Evolutionary conservation across 2,888 invertebrate species (phyloP), one percentile per base, ranked within the genome.

Genomic region (Latrodectus elegans): DNA sequence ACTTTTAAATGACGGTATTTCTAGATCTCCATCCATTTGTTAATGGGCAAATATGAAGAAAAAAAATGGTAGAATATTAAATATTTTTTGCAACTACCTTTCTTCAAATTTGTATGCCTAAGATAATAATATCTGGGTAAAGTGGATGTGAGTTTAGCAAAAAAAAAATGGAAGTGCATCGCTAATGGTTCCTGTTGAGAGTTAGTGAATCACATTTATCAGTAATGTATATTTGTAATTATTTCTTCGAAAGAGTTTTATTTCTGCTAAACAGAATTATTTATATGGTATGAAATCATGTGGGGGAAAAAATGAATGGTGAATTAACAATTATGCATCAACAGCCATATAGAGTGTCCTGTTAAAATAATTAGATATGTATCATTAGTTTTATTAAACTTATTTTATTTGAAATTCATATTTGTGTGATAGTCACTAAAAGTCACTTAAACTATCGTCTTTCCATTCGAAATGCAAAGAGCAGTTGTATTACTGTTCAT

Each of bases 131-230:
- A 55, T 55, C 11, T 15, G 11, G 15, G 11, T 55, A 15, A 55
- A 55, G 55, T 6, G 55, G 11, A 15, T 55, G 11, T 14, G 15
- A 55, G 15, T 55, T 55, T 55, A 15, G 55, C 12, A 55, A 14
- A 55, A 15, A 14, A 55, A 15, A 55, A 11, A 14, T 55, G 11
- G 55, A 55, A 55, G 55, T 55, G 55, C 15, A 17, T 17, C n/a
- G n/a, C 67, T 68, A 49, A 82, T 82, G 74, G 74, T 82, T 82
- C 82, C 75, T 81, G 81, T 82, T 82, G 17, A 82, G 68, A 74
- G 17, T 53, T 49, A 53, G n/a, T 17, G 67, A 11, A 67, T 22
- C 22, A 22, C 22, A 22, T 22, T 22, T 22, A 22, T 67, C 67
- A 67, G 64, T 22, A 60, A 71, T 81, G 81, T 81, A 74, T 52